These are phyloP conservation scores for Onthophagus sagittarius DNA, from an alignment of 2,888 invertebrate species.

Conservation along the genomic window DNA sequence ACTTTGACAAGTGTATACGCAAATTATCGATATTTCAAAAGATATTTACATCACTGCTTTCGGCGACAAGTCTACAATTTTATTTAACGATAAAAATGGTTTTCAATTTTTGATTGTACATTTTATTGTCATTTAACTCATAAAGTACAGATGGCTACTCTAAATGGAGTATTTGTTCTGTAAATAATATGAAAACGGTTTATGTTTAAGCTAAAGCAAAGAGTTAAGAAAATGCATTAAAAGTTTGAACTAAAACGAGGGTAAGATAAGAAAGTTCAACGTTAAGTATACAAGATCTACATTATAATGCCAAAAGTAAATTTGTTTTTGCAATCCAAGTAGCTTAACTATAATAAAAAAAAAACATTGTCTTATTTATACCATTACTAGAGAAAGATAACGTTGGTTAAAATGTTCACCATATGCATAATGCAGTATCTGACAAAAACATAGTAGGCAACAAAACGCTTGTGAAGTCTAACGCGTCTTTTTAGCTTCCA, in stretches of 20 bases:
- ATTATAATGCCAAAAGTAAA: too few species aligned
- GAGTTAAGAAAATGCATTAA: background rate
- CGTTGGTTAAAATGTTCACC: background rate
- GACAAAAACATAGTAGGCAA: background rate
- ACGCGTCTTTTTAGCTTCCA: background rate
- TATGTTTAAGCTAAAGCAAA: background rate
- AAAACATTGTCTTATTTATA: background rate
- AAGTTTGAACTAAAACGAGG: too few species aligned
- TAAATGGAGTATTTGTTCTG: background rate
- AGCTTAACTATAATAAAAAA: too few species aligned
- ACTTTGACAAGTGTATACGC: background rate
- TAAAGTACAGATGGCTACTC: background rate
- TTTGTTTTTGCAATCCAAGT: too few species aligned
- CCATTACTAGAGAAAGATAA: background rate
- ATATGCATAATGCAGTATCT: slow-evolving; percentile 1
- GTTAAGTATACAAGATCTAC: too few species aligned
- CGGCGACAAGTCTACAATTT: background rate
- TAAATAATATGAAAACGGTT: background rate
- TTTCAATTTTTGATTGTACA: background rate
- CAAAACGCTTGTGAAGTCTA: background rate
- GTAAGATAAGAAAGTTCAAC: too few species aligned
- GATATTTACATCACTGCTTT: background rate
- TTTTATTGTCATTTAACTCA: background rate
- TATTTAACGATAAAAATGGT: background rate
- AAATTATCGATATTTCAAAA: background rate